Conservation (phyloP, 2,888 invertebrate genomes). For the Holacanthella duospinosa region DNA sequence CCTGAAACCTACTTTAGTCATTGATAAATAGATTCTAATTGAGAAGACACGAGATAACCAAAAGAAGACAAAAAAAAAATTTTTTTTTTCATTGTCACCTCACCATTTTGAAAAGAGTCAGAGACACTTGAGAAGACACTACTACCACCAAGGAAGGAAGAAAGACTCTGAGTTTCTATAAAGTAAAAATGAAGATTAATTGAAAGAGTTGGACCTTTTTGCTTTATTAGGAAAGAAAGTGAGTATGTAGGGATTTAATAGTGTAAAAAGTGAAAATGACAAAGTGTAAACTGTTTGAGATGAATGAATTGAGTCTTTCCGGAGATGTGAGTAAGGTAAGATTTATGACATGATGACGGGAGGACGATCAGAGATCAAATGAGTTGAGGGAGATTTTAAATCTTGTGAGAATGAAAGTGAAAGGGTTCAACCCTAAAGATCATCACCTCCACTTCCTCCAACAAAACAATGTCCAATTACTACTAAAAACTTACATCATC, state of each 20-base stretch:
- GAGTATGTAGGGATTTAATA: background rate
- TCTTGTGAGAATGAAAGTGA: background rate
- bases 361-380: constrained; percentile 13
- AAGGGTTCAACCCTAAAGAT: background rate
- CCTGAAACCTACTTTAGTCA: background rate
- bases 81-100: background rate
- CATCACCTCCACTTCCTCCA: too few relatives aligned
- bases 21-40: background rate
- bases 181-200: background rate
- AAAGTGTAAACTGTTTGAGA: background rate
- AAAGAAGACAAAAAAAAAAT: background rate
- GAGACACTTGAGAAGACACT: too few relatives aligned
- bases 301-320: background rate
- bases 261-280: background rate
- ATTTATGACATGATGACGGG: constrained; percentile 16
- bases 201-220: background rate
- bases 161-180: background rate
- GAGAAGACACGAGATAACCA: background rate
- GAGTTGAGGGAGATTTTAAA: constrained; percentile 8
- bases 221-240: background rate
- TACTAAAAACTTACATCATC: too few relatives aligned
- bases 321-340: background rate
- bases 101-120: background rate
- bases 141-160: background rate
- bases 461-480: background rate